phyloP scores from a whole-genome alignment of 2,113 vertebrate genomes.

The Oryzias woworae region DNA sequence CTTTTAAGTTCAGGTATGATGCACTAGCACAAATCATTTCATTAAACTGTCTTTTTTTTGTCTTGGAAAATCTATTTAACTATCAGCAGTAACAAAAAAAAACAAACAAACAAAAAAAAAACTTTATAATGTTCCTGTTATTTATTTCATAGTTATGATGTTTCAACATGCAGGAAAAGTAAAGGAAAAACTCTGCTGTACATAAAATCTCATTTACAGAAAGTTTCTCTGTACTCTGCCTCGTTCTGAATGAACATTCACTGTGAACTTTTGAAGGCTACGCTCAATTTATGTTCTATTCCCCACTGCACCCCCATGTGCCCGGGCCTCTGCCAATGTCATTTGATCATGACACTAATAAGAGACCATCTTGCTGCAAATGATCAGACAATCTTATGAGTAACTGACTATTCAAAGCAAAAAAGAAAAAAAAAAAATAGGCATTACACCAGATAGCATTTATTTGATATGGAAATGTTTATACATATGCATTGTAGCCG shows the following conservation, averaged over 20 bases:
- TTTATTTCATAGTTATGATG: no score
- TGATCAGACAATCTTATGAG: constrained; percentile 46
- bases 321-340: constrained; percentile 8
- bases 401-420: constrained; percentile 56
- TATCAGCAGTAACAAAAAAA: no score
- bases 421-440: constrained; percentile 4
- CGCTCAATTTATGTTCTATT: not conserved
- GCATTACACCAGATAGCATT: constrained; percentile 65
- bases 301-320: not conserved
- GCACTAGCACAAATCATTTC: no score
- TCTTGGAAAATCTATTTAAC: no score
- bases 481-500: constrained; percentile 64
- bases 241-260: not conserved
- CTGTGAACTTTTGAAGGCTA: not conserved
- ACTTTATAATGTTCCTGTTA: no score
- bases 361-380: constrained; percentile 28
- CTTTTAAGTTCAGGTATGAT: no score
- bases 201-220: not conserved
- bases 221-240: not conserved
- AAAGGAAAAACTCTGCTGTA: no score
- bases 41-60: no score
- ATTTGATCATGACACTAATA: constrained; percentile 42
- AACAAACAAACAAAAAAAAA: no score
- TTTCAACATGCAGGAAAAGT: no score
- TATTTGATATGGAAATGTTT: constrained; percentile 79